Percentiles rank a stretch among this genome's conserved stretches.
Conservation (phyloP, 2,797 vertebrate genomes). For the Pangasius djambal region DNA sequence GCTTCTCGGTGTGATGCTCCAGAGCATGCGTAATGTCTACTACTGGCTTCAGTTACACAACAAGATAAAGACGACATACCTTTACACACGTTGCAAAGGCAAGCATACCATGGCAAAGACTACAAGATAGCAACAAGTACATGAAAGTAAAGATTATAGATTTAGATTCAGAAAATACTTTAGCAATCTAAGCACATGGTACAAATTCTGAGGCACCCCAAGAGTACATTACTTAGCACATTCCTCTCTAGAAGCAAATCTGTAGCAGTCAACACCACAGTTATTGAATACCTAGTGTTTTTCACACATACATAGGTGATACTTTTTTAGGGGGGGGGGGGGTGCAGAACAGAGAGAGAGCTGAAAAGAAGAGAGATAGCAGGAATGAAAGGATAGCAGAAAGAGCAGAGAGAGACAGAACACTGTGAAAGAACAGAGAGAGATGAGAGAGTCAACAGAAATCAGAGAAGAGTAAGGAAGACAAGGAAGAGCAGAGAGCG, state of each 20-base stretch:
- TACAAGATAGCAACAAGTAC: background rate
- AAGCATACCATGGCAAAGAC: background rate
- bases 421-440: background rate
- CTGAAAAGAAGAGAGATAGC: background rate
- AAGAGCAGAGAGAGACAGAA: background rate
- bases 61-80: background rate
- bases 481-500: background rate
- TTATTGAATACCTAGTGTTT: background rate
- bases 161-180: background rate
- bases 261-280: background rate
- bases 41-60: constrained; percentile 2
- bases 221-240: background rate
- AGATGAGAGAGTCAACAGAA: background rate
- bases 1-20: background rate
- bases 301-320: background rate
- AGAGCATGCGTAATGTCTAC: constrained; percentile 21
- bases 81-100: background rate
- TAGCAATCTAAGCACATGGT: background rate
- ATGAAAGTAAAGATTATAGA: background rate
- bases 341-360: no score
- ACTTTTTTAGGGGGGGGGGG: background rate
- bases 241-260: background rate
- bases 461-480: background rate
- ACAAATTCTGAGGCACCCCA: background rate
- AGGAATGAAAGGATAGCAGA: background rate